Percentiles rank a stretch among this genome's conserved stretches.
phyloP scores from a whole-genome alignment of 35 echinoderm and acorn worm genomes.

The Lytechinus variegatus region DNA sequence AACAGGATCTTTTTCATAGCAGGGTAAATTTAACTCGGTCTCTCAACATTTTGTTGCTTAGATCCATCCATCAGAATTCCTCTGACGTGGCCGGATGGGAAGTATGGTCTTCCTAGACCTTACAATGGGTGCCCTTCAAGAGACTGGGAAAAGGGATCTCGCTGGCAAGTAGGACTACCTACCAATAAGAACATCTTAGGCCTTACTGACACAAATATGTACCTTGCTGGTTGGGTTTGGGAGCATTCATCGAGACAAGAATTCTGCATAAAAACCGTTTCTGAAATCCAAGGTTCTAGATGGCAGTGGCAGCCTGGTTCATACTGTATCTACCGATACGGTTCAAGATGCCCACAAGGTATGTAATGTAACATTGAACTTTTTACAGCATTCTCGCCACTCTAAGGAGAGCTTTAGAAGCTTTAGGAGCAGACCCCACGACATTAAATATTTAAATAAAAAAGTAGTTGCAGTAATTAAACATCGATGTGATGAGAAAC shows the following conservation, averaged over 20 bases:
- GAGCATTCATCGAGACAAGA: background rate
- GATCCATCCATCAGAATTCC: background rate
- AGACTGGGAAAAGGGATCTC: background rate
- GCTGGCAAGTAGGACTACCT: background rate
- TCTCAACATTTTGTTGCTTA: background rate
- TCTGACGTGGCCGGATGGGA: background rate
- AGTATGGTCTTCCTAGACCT: background rate
- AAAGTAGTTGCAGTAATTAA: too few relatives aligned
- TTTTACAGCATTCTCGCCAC: too few relatives aligned
- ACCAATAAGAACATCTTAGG: too few relatives aligned
- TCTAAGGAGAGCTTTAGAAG: too few relatives aligned
- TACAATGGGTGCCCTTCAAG: background rate
- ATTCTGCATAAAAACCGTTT: background rate
- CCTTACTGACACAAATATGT: background rate
- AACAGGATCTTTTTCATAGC: too few relatives aligned
- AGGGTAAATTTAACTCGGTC: too few relatives aligned
- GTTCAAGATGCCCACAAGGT: background rate
- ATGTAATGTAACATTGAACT: background rate
- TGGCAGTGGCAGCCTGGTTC: background rate
- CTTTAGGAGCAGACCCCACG: too few relatives aligned
- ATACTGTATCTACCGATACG: background rate
- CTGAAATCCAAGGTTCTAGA: background rate
- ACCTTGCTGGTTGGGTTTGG: background rate
- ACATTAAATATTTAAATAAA: too few relatives aligned
- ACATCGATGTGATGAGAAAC: too few relatives aligned